phyloP scores from a whole-genome alignment of 2,888 invertebrate species.

The Drosophila kambysellisi region DNA sequence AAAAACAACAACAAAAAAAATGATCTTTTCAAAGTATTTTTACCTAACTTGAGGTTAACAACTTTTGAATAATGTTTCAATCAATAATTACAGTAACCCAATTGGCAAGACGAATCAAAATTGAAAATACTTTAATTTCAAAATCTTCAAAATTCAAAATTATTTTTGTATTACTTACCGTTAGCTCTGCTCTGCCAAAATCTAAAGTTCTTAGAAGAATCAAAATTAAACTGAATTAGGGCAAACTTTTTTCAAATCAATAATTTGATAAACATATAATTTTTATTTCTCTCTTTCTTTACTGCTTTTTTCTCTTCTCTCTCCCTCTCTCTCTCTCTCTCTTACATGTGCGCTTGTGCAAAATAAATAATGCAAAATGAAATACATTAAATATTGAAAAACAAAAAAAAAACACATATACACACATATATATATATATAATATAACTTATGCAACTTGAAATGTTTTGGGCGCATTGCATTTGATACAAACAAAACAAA shows the following conservation, averaged over 20 bases:
- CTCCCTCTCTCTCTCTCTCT: slow-evolving; percentile 55
- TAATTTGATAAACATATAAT: slow-evolving; percentile 49
- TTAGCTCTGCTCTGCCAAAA: slow-evolving; percentile 39
- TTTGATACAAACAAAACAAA: slow-evolving; percentile 25
- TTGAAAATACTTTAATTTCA: slow-evolving; percentile 6
- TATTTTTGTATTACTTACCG: neutral
- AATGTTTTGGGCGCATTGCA: slow-evolving; percentile 52
- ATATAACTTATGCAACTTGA: slow-evolving; percentile 13
- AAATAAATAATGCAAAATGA: slow-evolving; percentile 48
- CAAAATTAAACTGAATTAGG: neutral
- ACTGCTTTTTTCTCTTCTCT: slow-evolving; percentile 60
- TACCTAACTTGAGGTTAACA: neutral
- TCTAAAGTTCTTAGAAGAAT: slow-evolving; percentile 1
- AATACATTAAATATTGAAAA: slow-evolving; percentile 16
- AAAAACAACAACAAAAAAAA: slow-evolving; percentile 21
- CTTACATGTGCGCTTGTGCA: slow-evolving; percentile 76
- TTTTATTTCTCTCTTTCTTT: slow-evolving; percentile 60
- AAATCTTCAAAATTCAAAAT: slow-evolving; percentile 3
- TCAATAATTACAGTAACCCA: neutral
- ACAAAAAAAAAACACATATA: slow-evolving; percentile 36
- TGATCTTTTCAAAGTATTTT: neutral
- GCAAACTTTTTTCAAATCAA: slow-evolving; percentile 16
- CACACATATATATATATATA: slow-evolving; percentile 11
- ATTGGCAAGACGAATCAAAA: slow-evolving; percentile 28
- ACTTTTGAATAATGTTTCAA: neutral